Evolutionary conservation across 2,113 vertebrate genomes (phyloP), one percentile per base, ranked within the genome.

Genomic region (Agapornis roseicollis): DNA sequence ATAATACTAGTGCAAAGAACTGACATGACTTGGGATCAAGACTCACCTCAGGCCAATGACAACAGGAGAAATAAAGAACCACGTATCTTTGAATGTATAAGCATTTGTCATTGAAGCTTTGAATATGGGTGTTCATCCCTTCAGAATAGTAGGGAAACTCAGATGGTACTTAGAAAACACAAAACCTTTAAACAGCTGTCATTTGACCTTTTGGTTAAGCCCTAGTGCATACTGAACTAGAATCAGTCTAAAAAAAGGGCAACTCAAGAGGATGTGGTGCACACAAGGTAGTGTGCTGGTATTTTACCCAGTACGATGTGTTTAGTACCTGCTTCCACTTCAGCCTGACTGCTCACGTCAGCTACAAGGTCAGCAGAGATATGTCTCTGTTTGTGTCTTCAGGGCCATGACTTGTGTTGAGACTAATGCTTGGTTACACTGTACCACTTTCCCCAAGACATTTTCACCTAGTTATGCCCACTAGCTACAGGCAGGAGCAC

Each of bases 301-400:
- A 7, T 37, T 65, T 77, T 61, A 37, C 60, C 35, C 60, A 24
- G 16, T 4, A 3, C 0, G 0, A 63, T 1, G 0, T 25, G 24
- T 24, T 47, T 7, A 25, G 70, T 50, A 46, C 31, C 39, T 0
- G 0, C 53, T n/a, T 17, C 35, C 53, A 72, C 46, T 44, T 28
- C 46, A 33, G 52, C 31, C 46, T 9, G 52, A 20, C 58, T 58
- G 37, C 56, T 61, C 63, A 44, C 22, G 3, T 8, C 1, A 1
- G 46, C 24, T 46, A 22, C 5, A 1, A n/a, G n/a, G 25, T 47
- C 78, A 81, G 33, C 44, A 25, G 6, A 12, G 33, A 14, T 35
- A 76, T 0, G 4, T 52, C 37, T 41, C 68, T 53, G 47, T 44
- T 50, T 16, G 2, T 16, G n/a, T 14, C 66, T 92, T 50, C 77